Evolutionary conservation across 2,888 invertebrate genomes (phyloP).

Genomic region (Drosophila recens): DNA sequence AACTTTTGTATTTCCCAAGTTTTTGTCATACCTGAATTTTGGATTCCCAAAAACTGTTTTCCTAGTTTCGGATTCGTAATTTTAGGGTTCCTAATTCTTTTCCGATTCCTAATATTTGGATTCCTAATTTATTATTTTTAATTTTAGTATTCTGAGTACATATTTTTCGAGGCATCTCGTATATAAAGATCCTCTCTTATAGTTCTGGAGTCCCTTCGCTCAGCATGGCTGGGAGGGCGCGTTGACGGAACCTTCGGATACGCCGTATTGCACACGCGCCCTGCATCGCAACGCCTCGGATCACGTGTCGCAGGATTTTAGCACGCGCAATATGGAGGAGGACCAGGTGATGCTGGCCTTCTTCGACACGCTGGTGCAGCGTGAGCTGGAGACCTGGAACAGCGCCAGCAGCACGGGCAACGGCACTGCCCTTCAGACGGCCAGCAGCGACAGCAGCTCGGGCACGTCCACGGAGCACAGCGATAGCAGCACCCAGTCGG

Average conservation of each 20-base stretch:
- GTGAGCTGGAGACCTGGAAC: conserved; percentile 93
- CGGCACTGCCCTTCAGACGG: conserved; percentile 19
- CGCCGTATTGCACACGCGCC: conserved; percentile 90
- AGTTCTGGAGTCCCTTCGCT: conserved; percentile 92
- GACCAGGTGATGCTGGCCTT: conserved; percentile 98
- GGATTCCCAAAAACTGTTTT: no score
- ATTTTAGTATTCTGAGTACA: no score
- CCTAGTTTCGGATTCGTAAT: no score
- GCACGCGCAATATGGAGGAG: conserved; percentile 94
- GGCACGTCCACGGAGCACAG: conserved; percentile 43
- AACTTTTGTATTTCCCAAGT: no score
- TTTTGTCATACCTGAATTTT: no score
- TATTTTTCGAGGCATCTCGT: no score
- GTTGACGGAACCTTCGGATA: conserved; percentile 86
- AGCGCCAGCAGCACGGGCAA: conserved; percentile 85
- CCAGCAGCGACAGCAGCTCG: conserved; percentile 44
- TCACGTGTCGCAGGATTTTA: conserved; percentile 94
- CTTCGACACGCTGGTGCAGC: conserved; percentile 96
- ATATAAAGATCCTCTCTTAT: no score
- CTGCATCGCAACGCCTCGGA: conserved; percentile 86
- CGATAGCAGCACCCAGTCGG: conserved; percentile 40
- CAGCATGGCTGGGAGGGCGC: conserved; percentile 89
- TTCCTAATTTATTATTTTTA: no score
- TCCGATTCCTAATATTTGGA: no score
- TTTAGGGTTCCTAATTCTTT: no score